Conservation (phyloP, 2,797 vertebrate species). For the Clarias fuscus region DNA sequence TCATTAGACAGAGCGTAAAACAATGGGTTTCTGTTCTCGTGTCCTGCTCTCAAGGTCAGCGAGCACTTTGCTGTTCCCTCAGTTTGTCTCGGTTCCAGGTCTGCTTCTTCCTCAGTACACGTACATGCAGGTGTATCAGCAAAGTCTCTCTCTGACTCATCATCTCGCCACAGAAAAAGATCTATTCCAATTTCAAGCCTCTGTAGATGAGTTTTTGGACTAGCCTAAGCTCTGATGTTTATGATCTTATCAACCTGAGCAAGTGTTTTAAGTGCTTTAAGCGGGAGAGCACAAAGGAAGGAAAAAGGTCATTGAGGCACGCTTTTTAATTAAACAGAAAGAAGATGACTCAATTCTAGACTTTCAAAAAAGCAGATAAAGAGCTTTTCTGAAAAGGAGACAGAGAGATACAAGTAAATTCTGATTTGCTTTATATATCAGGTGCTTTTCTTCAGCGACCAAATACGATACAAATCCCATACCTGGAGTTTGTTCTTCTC, state of each 20-base stretch:
- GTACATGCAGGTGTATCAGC: background rate
- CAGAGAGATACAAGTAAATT: background rate
- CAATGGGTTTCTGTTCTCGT: conserved; percentile 28
- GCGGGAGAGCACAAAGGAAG: background rate
- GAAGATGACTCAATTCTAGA: background rate
- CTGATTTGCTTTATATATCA: background rate
- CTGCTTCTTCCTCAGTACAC: conserved; percentile 21
- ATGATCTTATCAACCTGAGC: background rate
- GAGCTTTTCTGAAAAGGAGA: background rate
- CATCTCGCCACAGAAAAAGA: background rate
- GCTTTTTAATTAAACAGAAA: background rate
- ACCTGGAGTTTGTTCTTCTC: background rate
- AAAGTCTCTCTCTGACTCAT: conserved; percentile 14
- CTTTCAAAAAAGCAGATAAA: background rate
- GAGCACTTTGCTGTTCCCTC: conserved; percentile 11
- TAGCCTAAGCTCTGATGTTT: background rate
- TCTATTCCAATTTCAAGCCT: background rate
- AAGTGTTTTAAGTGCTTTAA: background rate
- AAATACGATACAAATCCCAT: background rate
- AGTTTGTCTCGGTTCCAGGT: conserved; percentile 28
- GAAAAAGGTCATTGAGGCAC: background rate
- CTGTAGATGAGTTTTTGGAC: background rate
- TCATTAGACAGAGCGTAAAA: conserved; percentile 34
- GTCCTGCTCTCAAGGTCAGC: conserved; percentile 30
- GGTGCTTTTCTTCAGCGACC: background rate